A percentile compares a stretch with the other conserved stretches of the same genome.
These are phyloP conservation scores for Allophyes oxyacanthae DNA, from an alignment of 2,888 invertebrate species.

Conservation along the genomic window DNA sequence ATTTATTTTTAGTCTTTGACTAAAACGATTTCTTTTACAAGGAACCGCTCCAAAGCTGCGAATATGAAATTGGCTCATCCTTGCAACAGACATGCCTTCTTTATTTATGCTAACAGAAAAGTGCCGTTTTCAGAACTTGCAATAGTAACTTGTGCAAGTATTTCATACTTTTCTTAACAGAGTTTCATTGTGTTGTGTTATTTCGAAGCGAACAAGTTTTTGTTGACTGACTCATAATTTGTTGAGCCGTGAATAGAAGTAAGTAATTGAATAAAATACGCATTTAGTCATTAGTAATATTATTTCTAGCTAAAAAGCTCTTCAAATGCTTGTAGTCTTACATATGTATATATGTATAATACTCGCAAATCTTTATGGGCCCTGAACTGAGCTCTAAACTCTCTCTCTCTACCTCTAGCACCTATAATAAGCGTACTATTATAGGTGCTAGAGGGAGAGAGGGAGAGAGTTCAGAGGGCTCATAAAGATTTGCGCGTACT, in stretches of 20 bases:
- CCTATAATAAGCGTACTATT: too few species aligned
- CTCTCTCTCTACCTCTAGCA: too few species aligned
- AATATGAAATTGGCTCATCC: slow-evolving; percentile 81
- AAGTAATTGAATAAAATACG: slow-evolving; percentile 2
- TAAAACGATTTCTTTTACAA: slow-evolving; percentile 73
- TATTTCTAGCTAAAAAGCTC: background rate
- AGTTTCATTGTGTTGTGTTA: slow-evolving; percentile 38
- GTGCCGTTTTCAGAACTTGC: slow-evolving; percentile 60
- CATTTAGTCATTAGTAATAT: background rate
- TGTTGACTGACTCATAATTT: slow-evolving; percentile 2
- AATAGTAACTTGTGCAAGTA: slow-evolving; percentile 47
- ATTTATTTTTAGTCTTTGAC: slow-evolving; percentile 69
- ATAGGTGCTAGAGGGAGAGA: too few species aligned
- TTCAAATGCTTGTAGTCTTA: too few species aligned
- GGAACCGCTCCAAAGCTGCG: slow-evolving; percentile 73
- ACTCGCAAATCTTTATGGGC: too few species aligned
- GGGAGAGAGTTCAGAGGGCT: too few species aligned
- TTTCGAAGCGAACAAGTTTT: slow-evolving; percentile 26
- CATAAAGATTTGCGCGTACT: too few species aligned
- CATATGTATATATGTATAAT: too few species aligned
- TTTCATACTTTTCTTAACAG: slow-evolving; percentile 47
- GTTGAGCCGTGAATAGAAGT: slow-evolving; percentile 19
- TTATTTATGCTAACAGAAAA: slow-evolving; percentile 67
- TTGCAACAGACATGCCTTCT: slow-evolving; percentile 72
- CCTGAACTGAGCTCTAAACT: too few species aligned